phyloP scores from a whole-genome alignment of 2,888 invertebrate species.

The Sussaba pulchella region DNA sequence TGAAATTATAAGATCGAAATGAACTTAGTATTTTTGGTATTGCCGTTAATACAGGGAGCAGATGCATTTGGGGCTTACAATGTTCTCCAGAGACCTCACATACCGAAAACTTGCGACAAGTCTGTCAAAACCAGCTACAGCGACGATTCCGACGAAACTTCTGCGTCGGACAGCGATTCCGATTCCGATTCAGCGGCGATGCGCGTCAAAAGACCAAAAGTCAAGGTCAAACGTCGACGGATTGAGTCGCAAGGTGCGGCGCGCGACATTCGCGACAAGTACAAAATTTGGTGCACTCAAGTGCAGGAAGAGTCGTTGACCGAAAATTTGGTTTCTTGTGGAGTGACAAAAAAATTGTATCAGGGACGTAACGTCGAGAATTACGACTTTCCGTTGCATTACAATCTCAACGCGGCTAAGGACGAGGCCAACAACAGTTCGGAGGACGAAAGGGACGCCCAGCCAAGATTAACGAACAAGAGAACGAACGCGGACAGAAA shows the following conservation, averaged over 20 bases:
- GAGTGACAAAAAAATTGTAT: conserved; percentile 89
- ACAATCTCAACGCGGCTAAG: conserved; percentile 61
- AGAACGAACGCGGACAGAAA: conserved; percentile 87
- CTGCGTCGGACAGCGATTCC: conserved; percentile 87
- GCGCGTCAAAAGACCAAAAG: conserved; percentile 86
- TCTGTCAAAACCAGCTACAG: conserved; percentile 86
- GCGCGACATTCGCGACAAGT: conserved; percentile 87
- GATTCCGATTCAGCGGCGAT: conserved; percentile 84
- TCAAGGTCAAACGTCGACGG: conserved; percentile 83
- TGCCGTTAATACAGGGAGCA: conserved; percentile 69
- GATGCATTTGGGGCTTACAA: conserved; percentile 81
- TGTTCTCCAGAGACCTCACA: conserved; percentile 80
- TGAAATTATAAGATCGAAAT: background rate
- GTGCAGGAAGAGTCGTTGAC: conserved; percentile 92
- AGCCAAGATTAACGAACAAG: conserved; percentile 85
- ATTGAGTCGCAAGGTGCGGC: conserved; percentile 82
- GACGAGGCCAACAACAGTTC: conserved; percentile 85
- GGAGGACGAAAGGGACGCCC: conserved; percentile 84
- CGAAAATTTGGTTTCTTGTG: conserved; percentile 91
- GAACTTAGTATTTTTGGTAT: background rate
- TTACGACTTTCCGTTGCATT: conserved; percentile 88
- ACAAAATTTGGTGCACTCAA: conserved; percentile 91
- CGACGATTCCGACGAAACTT: conserved; percentile 86
- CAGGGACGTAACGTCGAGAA: conserved; percentile 89
- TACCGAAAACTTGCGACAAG: conserved; percentile 70